Base-by-base conservation (phyloP, 2,797 vertebrate genomes). In the Cryptoprocta ferox region DNA sequence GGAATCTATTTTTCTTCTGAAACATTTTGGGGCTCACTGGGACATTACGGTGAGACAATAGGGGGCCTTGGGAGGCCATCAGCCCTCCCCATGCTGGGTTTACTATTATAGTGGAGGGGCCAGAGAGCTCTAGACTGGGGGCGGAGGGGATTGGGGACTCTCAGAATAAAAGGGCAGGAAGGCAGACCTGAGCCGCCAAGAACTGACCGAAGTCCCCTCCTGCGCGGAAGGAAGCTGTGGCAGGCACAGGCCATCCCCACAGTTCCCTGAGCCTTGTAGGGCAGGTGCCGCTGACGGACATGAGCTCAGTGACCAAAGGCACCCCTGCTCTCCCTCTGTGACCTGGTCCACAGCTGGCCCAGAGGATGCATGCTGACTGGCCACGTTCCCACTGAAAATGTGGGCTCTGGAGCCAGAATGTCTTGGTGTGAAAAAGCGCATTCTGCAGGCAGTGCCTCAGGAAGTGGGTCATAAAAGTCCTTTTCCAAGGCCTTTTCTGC, bases 31-130 rank as follows among this genome's bases (percentile, higher is more conserved):
- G 59, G 21, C 32, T n/a, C 65, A 18, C 28, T 19, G 70, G 19
- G 63, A 19, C 45, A n/a, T 78, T 78, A 30, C 1, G 0, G 12
- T 28, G 19, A 30, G 35, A 11, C 2, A 1, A 59, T 3, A 28
- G 32, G 18, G 32, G 28, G 26, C 12, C 16, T 1, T 1, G 0
- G 48, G 37, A 68, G 50, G 24, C 39, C 10, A 3, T 8, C 0
- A 0, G 4, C 24, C 5, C 35, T 37, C 15, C 2, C 16, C 32
- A 2, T 12, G 42, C 78, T 63, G 8, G 18, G 26, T 56, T 2
- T 19, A 0, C n/a, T 28, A 14, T 11, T 39, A 4, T 3, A 18
- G 26, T 3, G 14, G 39, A n/a, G 71, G 7, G 28, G 4, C 73
- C 56, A 12, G 45, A 39, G n/a, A 7, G 24, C 39, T 30, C 4